phyloP scores from a whole-genome alignment of 2,113 vertebrate species.

The Thunnus thynnus region DNA sequence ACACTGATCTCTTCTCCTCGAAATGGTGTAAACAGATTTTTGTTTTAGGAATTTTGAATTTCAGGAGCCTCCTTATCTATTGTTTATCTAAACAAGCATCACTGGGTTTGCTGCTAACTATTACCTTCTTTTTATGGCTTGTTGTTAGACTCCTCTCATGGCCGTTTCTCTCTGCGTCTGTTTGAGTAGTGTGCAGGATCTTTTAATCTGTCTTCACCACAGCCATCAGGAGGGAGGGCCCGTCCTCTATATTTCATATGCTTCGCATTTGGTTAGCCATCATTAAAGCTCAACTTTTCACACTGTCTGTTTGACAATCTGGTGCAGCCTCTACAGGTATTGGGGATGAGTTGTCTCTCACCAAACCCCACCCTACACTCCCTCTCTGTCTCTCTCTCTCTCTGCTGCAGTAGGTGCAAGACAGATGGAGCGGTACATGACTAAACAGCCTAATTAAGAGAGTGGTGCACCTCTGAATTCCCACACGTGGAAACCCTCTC shows the following conservation, averaged over 20 bases:
- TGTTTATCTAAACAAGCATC: slow-evolving; percentile 8
- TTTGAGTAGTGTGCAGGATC: slow-evolving; percentile 1
- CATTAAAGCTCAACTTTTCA: slow-evolving; percentile 53
- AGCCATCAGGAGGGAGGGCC: slow-evolving; percentile 24
- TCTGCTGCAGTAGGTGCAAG: slow-evolving; percentile 61
- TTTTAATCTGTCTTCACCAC: slow-evolving; percentile 45
- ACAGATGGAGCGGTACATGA: slow-evolving; percentile 75
- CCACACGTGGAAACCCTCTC: slow-evolving; percentile 64
- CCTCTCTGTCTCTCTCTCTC: slow-evolving; percentile 13
- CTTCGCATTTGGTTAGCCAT: slow-evolving; percentile 41
- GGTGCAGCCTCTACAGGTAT: slow-evolving; percentile 58
- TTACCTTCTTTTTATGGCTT: slow-evolving; percentile 30
- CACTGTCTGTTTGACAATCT: slow-evolving; percentile 59
- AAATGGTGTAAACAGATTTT: neutral
- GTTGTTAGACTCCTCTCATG: slow-evolving; percentile 9
- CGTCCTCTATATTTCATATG: slow-evolving; percentile 46
- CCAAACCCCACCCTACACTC: slow-evolving; percentile 10
- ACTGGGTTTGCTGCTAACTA: slow-evolving; percentile 15
- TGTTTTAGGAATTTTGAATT: slow-evolving; percentile 2
- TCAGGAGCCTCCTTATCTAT: neutral
- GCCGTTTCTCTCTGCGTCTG: slow-evolving; percentile 11
- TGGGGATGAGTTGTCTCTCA: slow-evolving; percentile 13
- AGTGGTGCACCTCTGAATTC: slow-evolving; percentile 74
- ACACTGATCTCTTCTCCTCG: neutral
- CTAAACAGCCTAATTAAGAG: slow-evolving; percentile 81